phyloP scores from a whole-genome alignment of 2,888 invertebrate species.

The Drosophila nigritarsus region DNA sequence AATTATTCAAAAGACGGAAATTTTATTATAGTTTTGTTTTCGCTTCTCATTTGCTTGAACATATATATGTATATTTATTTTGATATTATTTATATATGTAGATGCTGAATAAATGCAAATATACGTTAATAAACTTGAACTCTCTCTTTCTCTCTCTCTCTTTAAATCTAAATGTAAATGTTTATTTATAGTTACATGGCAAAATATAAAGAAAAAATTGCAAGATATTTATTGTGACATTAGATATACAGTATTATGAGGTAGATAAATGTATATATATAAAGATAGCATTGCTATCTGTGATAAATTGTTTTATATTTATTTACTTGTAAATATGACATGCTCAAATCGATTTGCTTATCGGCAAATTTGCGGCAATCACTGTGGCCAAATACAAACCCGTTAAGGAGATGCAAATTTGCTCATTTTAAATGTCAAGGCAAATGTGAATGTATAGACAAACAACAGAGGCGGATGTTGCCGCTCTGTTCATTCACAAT shows the following conservation, averaged over 20 bases:
- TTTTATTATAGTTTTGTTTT: conserved; percentile 19
- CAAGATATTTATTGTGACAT: conserved; percentile 11
- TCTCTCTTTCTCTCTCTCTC: neutral
- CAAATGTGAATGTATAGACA: neutral
- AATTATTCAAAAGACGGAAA: conserved; percentile 7
- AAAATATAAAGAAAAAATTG: neutral
- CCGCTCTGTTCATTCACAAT: neutral
- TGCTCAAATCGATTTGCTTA: conserved; percentile 10
- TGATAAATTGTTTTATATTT: conserved; percentile 9
- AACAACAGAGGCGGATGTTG: neutral
- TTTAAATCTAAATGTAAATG: conserved; percentile 3
- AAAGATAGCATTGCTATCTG: neutral
- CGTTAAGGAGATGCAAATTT: conserved; percentile 45
- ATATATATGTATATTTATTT: conserved; percentile 12
- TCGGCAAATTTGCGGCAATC: conserved; percentile 12
- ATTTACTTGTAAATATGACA: neutral
- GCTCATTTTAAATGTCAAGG: conserved; percentile 65
- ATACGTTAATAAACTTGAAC: conserved; percentile 26
- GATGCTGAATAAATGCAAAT: conserved; percentile 58
- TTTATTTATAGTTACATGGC: conserved; percentile 5
- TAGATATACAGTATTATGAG: conserved; percentile 4
- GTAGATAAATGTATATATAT: conserved; percentile 1
- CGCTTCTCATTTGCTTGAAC: conserved; percentile 27
- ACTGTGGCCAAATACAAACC: conserved; percentile 24
- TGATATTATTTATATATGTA: conserved; percentile 53